These are phyloP conservation scores for Channa striata DNA, from an alignment of 2,797 vertebrate species.

Conservation along the genomic window DNA sequence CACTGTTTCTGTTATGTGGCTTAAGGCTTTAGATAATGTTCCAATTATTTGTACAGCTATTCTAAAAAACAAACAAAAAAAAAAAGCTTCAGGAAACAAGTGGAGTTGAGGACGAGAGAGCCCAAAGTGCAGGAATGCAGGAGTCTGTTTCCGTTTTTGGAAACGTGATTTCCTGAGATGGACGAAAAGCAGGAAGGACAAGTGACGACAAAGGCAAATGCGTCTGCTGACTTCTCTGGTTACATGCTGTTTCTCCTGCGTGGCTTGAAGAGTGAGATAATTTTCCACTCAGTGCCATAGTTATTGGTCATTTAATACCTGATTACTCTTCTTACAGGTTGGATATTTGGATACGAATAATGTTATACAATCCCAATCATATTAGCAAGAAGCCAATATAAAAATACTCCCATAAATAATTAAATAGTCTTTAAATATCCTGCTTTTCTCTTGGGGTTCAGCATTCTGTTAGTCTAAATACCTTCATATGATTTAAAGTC, in stretches of 20 bases:
- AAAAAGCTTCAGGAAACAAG: too few relatives aligned
- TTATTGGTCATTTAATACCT: neutral
- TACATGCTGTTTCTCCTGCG: neutral
- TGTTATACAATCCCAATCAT: neutral
- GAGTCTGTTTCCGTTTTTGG: too few relatives aligned
- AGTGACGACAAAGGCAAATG: neutral
- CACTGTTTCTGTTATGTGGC: neutral
- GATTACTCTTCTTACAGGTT: neutral
- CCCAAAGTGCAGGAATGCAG: too few relatives aligned
- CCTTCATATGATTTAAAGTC: too few relatives aligned
- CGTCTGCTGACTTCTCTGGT: slow-evolving; percentile 26
- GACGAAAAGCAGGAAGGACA: slow-evolving; percentile 53
- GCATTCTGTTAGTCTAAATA: too few relatives aligned
- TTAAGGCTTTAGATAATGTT: neutral
- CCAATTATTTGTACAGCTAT: too few relatives aligned
- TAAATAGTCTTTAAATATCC: neutral
- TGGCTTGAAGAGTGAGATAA: neutral
- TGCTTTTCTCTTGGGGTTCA: neutral
- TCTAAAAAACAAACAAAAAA: too few relatives aligned
- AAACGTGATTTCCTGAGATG: slow-evolving; percentile 3
- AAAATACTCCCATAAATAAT: neutral
- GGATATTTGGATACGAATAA: too few relatives aligned
- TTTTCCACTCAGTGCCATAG: neutral
- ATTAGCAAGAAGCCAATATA: neutral
- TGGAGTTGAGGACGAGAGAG: too few relatives aligned